Percentiles rank a stretch among this genome's conserved stretches.
phyloP scores from a whole-genome alignment of 2,888 invertebrate species.

The Sicus ferrugineus region DNA sequence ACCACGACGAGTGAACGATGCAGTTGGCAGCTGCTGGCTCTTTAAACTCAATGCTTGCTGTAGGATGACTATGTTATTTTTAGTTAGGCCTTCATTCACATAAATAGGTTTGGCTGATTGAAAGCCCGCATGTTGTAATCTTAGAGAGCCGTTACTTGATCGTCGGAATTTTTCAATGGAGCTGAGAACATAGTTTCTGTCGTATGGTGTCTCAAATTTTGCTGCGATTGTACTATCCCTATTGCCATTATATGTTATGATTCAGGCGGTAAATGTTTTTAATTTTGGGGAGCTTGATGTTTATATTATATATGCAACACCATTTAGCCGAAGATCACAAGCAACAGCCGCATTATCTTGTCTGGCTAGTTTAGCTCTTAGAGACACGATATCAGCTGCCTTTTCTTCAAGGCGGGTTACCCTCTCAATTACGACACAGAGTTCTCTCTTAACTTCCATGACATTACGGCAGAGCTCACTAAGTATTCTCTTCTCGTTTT shows the following conservation, averaged over 20 bases:
- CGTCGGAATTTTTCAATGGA: neutral
- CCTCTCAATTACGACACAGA: too few species aligned
- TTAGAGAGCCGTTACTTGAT: neutral
- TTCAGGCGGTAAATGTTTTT: neutral
- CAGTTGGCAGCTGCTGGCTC: neutral
- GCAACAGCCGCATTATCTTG: neutral
- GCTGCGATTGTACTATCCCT: neutral
- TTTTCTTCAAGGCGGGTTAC: too few species aligned
- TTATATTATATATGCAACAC: neutral
- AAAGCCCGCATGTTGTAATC: neutral
- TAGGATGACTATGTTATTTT: neutral
- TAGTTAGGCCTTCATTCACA: slow-evolving; percentile 13
- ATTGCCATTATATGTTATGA: neutral
- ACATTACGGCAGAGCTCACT: too few species aligned
- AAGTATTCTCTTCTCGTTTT: too few species aligned
- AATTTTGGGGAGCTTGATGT: neutral
- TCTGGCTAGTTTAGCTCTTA: neutral
- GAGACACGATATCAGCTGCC: too few species aligned
- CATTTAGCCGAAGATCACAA: slow-evolving; percentile 3
- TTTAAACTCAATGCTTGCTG: neutral
- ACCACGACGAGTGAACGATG: slow-evolving; percentile 11
- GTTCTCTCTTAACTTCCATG: too few species aligned
- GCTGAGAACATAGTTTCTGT: slow-evolving; percentile 2
- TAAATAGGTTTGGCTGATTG: slow-evolving; percentile 12
- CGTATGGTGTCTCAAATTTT: slow-evolving; percentile 4